Evolutionary conservation across 2,113 vertebrate species (phyloP).

Genomic region (Toxostoma redivivum): DNA sequence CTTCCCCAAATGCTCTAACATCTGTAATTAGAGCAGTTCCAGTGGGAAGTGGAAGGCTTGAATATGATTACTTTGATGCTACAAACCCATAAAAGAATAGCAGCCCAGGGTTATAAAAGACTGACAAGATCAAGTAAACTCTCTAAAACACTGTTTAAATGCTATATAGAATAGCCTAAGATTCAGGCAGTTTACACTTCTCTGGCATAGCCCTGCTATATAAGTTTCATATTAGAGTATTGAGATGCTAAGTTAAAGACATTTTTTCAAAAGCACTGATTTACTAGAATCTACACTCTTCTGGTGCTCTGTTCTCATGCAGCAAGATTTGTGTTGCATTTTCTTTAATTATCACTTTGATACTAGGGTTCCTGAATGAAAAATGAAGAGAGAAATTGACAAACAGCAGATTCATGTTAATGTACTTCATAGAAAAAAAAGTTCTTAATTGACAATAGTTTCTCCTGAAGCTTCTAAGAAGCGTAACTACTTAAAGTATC

Average conservation of each 20-base stretch:
- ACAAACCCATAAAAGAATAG: background rate
- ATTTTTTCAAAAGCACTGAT: background rate
- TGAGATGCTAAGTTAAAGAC: background rate
- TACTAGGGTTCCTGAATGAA: background rate
- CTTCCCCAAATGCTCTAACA: background rate
- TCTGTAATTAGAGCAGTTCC: background rate
- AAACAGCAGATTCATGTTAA: background rate
- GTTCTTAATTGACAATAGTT: background rate
- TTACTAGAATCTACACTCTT: background rate
- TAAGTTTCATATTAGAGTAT: background rate
- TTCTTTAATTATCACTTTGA: background rate
- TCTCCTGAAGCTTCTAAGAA: background rate
- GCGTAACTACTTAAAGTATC: background rate
- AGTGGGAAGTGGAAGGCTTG: background rate
- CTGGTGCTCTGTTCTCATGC: background rate
- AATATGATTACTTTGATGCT: background rate
- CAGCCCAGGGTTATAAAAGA: background rate
- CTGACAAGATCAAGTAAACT: background rate
- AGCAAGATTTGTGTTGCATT: background rate
- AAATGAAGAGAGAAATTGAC: background rate
- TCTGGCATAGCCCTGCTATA: background rate
- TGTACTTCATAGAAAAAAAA: background rate
- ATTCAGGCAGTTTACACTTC: background rate
- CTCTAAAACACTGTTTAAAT: background rate
- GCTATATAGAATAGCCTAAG: background rate